phyloP scores from a whole-genome alignment of 2,797 vertebrate genomes.

The Brachyalestes nurse region DNA sequence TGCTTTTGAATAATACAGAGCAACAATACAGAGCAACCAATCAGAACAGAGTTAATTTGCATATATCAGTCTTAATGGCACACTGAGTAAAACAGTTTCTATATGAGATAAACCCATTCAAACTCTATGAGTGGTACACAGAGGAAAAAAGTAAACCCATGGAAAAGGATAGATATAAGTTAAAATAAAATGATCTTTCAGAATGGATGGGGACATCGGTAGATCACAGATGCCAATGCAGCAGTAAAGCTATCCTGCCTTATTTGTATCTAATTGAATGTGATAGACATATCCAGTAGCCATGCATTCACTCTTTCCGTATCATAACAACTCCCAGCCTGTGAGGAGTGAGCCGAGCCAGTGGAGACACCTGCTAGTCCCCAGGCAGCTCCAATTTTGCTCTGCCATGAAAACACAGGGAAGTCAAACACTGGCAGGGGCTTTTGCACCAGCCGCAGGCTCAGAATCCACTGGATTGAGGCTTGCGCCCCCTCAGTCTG shows the following conservation, averaged over 20 bases:
- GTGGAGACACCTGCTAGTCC: slow-evolving; percentile 50
- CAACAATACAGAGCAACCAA: no score
- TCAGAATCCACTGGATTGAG: slow-evolving; percentile 15
- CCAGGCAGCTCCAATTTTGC: slow-evolving; percentile 49
- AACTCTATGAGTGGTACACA: no score
- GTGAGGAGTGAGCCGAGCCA: slow-evolving; percentile 30
- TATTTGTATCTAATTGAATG: neutral
- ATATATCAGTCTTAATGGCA: no score
- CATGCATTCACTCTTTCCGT: neutral
- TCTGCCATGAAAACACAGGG: slow-evolving; percentile 38
- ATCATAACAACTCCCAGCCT: slow-evolving; percentile 6
- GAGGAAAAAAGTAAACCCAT: no score
- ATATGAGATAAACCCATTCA: no score
- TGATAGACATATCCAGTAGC: slow-evolving; percentile 1
- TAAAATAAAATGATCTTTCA: no score
- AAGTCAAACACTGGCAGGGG: slow-evolving; percentile 28
- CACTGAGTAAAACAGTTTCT: no score
- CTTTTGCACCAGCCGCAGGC: slow-evolving; percentile 21
- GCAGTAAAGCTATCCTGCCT: neutral
- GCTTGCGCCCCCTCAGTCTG: slow-evolving; percentile 41
- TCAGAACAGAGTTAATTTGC: no score
- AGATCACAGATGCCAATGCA: neutral
- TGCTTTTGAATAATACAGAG: no score
- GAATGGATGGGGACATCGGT: neutral
- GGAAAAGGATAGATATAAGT: no score